These are phyloP conservation scores for Molanna angustata DNA, from an alignment of 2,888 invertebrate genomes.

Conservation along the genomic window DNA sequence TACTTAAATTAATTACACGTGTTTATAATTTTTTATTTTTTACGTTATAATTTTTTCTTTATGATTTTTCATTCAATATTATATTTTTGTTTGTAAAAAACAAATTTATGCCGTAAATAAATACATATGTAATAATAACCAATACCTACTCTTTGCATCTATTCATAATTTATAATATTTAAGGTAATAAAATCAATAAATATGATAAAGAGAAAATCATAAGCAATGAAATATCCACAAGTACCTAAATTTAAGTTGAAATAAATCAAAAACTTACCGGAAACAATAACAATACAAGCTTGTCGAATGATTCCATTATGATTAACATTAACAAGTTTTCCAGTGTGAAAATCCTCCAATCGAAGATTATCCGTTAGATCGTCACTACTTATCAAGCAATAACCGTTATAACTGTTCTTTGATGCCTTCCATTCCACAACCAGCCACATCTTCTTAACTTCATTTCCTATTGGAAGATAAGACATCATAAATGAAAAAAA, in stretches of 20 bases:
- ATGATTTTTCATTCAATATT: too few relatives aligned
- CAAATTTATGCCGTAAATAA: too few relatives aligned
- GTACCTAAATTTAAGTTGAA: neutral
- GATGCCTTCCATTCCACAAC: slow-evolving; percentile 28
- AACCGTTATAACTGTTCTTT: slow-evolving; percentile 17
- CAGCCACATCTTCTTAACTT: slow-evolving; percentile 25
- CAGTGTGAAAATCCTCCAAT: slow-evolving; percentile 30
- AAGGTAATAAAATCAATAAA: too few relatives aligned
- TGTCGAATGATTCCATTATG: slow-evolving; percentile 13
- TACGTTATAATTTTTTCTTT: too few relatives aligned
- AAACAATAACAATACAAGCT: slow-evolving; percentile 32
- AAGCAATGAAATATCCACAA: neutral
- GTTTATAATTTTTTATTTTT: too few relatives aligned
- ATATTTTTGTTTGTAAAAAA: too few relatives aligned
- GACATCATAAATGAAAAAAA: neutral
- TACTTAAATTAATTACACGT: too few relatives aligned
- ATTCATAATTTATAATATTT: too few relatives aligned
- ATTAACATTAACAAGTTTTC: slow-evolving; percentile 29
- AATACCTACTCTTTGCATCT: too few relatives aligned
- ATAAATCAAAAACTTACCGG: slow-evolving; percentile 23
- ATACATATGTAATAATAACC: too few relatives aligned
- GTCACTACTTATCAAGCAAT: slow-evolving; percentile 20
- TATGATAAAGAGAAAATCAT: too few relatives aligned
- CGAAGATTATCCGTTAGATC: slow-evolving; percentile 17
- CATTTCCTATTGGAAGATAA: slow-evolving; percentile 19